A percentile compares a stretch with the other conserved stretches of the same genome.
Evolutionary conservation across 2,113 vertebrate species (phyloP).

Genomic region (Scolopax mira): DNA sequence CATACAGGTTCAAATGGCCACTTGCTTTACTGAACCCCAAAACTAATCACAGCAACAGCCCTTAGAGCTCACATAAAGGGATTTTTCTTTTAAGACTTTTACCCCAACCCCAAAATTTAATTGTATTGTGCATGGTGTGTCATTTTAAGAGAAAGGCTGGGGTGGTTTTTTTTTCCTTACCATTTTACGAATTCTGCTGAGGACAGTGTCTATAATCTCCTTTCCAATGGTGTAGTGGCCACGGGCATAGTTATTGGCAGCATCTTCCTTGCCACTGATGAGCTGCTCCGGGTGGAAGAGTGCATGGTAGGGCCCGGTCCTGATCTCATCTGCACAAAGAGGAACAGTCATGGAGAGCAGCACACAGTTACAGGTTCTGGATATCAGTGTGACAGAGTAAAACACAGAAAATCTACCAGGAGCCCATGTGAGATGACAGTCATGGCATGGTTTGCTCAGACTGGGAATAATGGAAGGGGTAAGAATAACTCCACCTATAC

Average conservation of each 20-base stretch:
- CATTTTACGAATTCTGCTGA: conserved; percentile 70
- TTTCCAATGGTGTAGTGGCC: conserved; percentile 75
- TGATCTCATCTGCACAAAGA: conserved; percentile 77
- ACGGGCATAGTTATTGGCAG: conserved; percentile 73
- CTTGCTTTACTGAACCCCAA: background rate
- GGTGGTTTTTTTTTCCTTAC: background rate
- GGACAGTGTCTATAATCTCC: conserved; percentile 70
- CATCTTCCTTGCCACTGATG: conserved; percentile 74
- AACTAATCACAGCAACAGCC: background rate
- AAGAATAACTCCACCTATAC: background rate
- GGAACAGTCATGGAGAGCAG: background rate
- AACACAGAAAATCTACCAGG: background rate
- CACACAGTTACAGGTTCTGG: background rate
- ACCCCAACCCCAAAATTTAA: too few species aligned
- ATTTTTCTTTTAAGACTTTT: background rate
- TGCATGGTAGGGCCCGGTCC: conserved; percentile 77
- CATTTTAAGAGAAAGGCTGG: background rate
- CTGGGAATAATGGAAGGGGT: background rate
- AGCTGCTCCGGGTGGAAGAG: conserved; percentile 81
- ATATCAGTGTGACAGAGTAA: rapidly evolving
- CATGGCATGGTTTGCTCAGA: background rate
- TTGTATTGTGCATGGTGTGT: rapidly evolving
- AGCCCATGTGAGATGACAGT: background rate
- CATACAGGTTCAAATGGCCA: background rate
- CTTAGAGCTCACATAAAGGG: background rate